Evolutionary conservation across 1,140 invertebrate genomes (phyloP), one percentile per base, ranked within the genome.

Genomic region (Nephotettix cincticeps): DNA sequence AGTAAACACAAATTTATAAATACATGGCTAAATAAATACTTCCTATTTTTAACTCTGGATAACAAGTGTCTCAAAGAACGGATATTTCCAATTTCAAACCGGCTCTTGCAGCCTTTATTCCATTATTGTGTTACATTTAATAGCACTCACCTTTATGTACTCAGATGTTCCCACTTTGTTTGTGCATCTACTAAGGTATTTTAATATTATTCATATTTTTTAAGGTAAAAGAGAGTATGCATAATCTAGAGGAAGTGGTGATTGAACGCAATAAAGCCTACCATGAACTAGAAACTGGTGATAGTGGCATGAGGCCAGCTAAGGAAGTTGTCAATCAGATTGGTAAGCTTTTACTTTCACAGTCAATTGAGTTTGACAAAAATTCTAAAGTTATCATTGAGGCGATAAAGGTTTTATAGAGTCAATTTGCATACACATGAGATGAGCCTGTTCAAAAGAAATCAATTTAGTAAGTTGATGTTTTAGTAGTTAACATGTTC

Each of bases 151-250:
- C n/a, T n/a, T n/a, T n/a, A n/a, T n/a, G n/a, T n/a, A n/a, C n/a
- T n/a, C n/a, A n/a, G n/a, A n/a, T n/a, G n/a, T n/a, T n/a, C n/a
- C n/a, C n/a, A n/a, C n/a, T n/a, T n/a, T n/a, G n/a, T n/a, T n/a
- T n/a, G n/a, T n/a, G n/a, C n/a, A n/a, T n/a, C n/a, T n/a, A n/a
- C n/a, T n/a, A n/a, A n/a, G n/a, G n/a, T n/a, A n/a, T n/a, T n/a
- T n/a, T n/a, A n/a, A n/a, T n/a, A n/a, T n/a, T n/a, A n/a, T n/a
- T n/a, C n/a, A n/a, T n/a, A n/a, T n/a, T n/a, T n/a, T n/a, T n/a
- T n/a, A n/a, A 90, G 88, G 86, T 90, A 0, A 87, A 96, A 81
- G 92, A 95, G 73, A 98, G 96, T 32, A 99, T 99, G 98, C 85
- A 90, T 74, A 98, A 99, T 82, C 81, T 99, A 56, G 94, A 99